Base-by-base conservation (phyloP, 2,113 vertebrate genomes). In the Forbesichthys papilliferus region DNA sequence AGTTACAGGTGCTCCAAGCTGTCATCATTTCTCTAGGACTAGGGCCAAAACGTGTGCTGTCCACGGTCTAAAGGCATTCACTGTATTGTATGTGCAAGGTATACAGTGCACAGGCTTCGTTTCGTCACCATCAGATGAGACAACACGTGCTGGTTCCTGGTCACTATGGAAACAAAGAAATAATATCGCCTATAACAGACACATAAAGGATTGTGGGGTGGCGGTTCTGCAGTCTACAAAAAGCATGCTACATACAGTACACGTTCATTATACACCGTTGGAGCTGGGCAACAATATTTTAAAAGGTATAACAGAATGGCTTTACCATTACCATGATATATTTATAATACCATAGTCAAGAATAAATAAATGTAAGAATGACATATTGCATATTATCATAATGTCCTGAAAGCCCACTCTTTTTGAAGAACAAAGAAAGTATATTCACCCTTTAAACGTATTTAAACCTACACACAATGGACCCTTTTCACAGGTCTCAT, bases 101-200 rank as follows among this genome's bases (percentile, higher is more conserved):
- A 61, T 48, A 62, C 56, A 63, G 65, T 61, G 63, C 51, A 56
- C 69, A 65, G 36, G 36, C 54, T 48, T 36, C 71, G 78, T 77
- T 48, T 36, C 71, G 78, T 77, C 74, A 67, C 62, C 62, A 66
- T 48, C 57, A 74, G 60, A 73, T 18, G 64, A 84, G 83, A 75
- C 60, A 57, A 76, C 84, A 78, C 70, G 82, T 83, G 69, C 83
- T 68, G 75, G 79, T 79, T 78, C 74, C 52, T 61, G 42, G 67
- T 89, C 1, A 13, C 73, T 68, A 86, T 86, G 81, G 88, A 82
- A 79, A 88, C 86, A 69, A 74, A 74, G 80, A 64, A 70, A 78
- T 75, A 64, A 83, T 46, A 75, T 11, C 69, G 78, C 48, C 64
- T 64, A 65, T 61, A 68, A 70, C 18, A 76, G 55, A 86, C 76